Percentiles rank a stretch among this genome's conserved stretches.
Conservation (phyloP, 2,113 vertebrate genomes). For the Cephalopterus ornatus region DNA sequence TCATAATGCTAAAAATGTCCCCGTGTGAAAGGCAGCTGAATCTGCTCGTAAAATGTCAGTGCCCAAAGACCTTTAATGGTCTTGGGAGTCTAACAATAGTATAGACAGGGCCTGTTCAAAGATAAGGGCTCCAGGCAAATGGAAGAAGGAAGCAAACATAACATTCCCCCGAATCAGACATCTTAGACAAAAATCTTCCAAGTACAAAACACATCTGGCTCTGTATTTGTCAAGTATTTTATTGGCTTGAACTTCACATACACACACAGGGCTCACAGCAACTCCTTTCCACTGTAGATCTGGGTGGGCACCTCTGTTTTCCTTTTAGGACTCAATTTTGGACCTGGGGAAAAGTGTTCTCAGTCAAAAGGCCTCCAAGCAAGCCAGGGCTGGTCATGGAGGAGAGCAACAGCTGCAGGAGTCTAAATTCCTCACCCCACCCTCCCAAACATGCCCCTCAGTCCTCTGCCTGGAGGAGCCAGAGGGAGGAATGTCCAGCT, state of each 20-base stretch:
- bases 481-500: neutral
- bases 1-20: neutral
- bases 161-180: neutral
- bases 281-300: neutral
- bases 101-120: neutral
- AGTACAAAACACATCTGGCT: neutral
- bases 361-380: neutral
- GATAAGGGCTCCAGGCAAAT: neutral
- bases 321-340: neutral
- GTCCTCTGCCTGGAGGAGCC: neutral
- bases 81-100: neutral
- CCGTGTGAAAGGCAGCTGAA: neutral
- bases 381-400: neutral
- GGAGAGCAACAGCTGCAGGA: neutral
- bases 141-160: neutral
- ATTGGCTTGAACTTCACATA: neutral
- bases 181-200: neutral
- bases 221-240: neutral
- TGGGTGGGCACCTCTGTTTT: neutral
- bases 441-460: neutral
- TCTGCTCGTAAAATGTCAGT: neutral
- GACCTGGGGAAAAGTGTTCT: neutral
- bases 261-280: neutral
- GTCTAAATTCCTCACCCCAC: constrained; percentile 5
- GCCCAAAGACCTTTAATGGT: neutral